Percentiles rank a stretch among this genome's conserved stretches.
Evolutionary conservation across 1,140 invertebrate species (phyloP).

Genomic region (Mactra quadrangularis): DNA sequence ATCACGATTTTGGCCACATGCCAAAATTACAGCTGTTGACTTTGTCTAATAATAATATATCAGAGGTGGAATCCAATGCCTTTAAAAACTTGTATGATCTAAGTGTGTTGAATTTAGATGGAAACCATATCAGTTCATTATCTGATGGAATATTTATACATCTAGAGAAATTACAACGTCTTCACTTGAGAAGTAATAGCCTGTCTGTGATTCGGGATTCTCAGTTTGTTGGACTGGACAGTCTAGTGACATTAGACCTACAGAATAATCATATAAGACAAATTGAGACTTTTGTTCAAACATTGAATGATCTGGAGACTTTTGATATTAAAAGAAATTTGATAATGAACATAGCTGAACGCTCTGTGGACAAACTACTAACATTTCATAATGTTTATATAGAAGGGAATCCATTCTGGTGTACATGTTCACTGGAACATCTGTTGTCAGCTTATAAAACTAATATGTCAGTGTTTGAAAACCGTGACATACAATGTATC

Average conservation of each 20-base stretch:
- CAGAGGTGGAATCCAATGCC: constrained; percentile 22
- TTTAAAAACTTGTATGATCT: constrained; percentile 69
- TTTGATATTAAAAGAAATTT: constrained; percentile 65
- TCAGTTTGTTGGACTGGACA: constrained; percentile 46
- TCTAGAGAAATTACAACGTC: constrained; percentile 56
- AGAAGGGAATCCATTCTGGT: constrained; percentile 76
- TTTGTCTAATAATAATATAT: constrained; percentile 46
- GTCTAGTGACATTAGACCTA: constrained; percentile 57
- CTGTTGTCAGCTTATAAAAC: constrained; percentile 36
- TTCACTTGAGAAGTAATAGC: constrained; percentile 67
- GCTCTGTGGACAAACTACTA: constrained; percentile 35
- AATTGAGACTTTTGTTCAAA: constrained; percentile 49
- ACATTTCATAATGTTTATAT: constrained; percentile 65
- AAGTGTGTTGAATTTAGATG: constrained; percentile 64
- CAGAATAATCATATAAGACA: constrained; percentile 58
- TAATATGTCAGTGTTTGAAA: constrained; percentile 25
- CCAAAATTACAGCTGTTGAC: neutral
- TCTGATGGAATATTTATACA: constrained; percentile 58
- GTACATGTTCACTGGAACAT: constrained; percentile 72
- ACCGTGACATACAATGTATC: constrained; percentile 60
- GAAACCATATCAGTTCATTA: constrained; percentile 66
- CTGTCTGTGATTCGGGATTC: constrained; percentile 54
- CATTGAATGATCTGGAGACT: constrained; percentile 41
- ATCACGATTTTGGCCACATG: constrained; percentile 3
- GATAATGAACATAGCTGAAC: constrained; percentile 41